Evolutionary conservation across 2,113 vertebrate genomes (phyloP), one percentile per base, ranked within the genome.

Genomic region (Typhlomys cinereus): DNA sequence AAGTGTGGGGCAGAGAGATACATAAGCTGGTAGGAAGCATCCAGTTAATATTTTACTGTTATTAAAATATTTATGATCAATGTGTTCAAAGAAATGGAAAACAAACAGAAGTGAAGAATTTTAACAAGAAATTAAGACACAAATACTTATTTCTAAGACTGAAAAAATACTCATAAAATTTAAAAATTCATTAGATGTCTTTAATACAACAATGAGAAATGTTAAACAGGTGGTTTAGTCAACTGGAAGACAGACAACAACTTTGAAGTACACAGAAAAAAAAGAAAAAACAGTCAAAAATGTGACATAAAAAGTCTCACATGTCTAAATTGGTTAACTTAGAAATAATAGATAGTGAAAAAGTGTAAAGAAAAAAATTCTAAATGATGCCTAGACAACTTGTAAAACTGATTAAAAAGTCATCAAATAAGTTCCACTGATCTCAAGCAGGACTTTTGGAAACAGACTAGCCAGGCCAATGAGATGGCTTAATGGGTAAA

Each of bases 41-140:
- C 64, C 18, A 82, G 59, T 44, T 90, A 87, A 87, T 36, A 87
- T 74, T 87, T 86, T 84, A 84, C 82, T 31, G 59, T 62, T 85
- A 27, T 79, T 84, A 89, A 91, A 86, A 89, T 34, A 86, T 71
- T 81, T 85, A 85, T 89, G 25, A 66, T 50, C 78, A 88, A 66
- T 76, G 54, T 10, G 3, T 46, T 86, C 44, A 66, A 48, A 29
- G 20, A 76, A 94, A 83, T 83, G 23, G 76, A 94, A 87, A 36
- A 57, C 71, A 92, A 88, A 61, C 1, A 82, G 15, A 84, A 79
- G 84, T 83, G 34, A 91, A 80, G 36, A 39, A 69, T 74, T 80
- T 64, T 62, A 78, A 79, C 8, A 85, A 41, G 78, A 20, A 88
- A 80, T 0, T 88, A n/a, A 66, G 62, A 92, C 48, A 52, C 8